These are phyloP conservation scores for Microcaecilia unicolor DNA, from an alignment of 2,797 vertebrate species.

Conservation along the genomic window DNA sequence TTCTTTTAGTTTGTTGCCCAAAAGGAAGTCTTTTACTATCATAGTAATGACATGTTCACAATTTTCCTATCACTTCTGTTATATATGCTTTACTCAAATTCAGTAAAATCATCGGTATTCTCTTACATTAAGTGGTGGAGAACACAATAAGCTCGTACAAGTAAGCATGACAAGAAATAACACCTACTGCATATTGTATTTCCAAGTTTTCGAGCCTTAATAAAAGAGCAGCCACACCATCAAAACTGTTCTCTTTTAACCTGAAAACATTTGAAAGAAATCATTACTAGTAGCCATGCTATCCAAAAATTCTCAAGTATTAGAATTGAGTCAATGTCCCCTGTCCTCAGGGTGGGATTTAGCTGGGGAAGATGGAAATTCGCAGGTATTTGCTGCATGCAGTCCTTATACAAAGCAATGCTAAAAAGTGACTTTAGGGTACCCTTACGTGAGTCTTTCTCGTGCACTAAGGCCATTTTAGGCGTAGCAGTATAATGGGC, in stretches of 20 bases:
- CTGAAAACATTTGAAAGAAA: constrained; percentile 29
- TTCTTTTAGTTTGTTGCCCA: constrained; percentile 1
- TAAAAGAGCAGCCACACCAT: constrained; percentile 24
- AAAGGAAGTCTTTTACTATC: constrained; percentile 3
- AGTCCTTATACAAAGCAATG: too few species aligned
- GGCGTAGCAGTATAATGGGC: too few species aligned
- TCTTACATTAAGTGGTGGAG: constrained; percentile 36
- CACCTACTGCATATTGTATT: too few species aligned
- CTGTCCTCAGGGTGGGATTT: too few species aligned
- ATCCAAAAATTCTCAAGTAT: too few species aligned
- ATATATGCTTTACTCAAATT: constrained; percentile 35
- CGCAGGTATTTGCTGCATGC: too few species aligned
- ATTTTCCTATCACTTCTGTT: constrained; percentile 24
- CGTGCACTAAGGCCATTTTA: too few species aligned
- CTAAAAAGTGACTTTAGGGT: too few species aligned
- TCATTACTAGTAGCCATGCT: too few species aligned
- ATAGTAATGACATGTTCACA: constrained; percentile 1
- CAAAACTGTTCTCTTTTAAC: constrained; percentile 30
- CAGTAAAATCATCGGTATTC: constrained; percentile 29
- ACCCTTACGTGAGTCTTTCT: too few species aligned
- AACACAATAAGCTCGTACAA: constrained; percentile 39
- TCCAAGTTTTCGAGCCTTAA: constrained; percentile 31
- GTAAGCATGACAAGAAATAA: constrained; percentile 28
- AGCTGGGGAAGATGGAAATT: too few species aligned
- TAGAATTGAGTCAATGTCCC: too few species aligned